A percentile compares a stretch with the other conserved stretches of the same genome.
Conservation (phyloP, 2,113 vertebrate genomes). For the Pungitius pungitius region DNA sequence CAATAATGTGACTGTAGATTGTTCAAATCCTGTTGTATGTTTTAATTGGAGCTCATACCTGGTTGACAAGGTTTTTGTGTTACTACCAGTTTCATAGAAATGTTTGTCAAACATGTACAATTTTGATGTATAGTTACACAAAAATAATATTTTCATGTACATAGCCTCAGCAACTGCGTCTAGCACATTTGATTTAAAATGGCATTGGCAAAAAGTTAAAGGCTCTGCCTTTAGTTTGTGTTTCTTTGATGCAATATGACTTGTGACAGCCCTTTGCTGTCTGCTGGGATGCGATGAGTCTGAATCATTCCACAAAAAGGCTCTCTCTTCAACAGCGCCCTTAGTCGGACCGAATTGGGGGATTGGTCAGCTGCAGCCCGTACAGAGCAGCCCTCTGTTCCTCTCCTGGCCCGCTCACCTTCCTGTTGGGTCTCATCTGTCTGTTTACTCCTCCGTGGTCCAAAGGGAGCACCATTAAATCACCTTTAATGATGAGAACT, state of each 20-base stretch:
- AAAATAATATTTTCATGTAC: slow-evolving; percentile 31
- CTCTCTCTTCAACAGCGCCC: slow-evolving; percentile 43
- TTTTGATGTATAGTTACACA: slow-evolving; percentile 3
- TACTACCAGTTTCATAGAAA: not conserved
- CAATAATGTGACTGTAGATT: not conserved
- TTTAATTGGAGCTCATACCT: not conserved
- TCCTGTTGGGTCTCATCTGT: slow-evolving; percentile 60
- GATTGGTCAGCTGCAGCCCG: slow-evolving; percentile 27
- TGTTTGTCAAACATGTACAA: not conserved
- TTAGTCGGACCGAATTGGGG: slow-evolving; percentile 30
- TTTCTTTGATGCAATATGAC: slow-evolving; percentile 65
- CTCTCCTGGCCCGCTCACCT: slow-evolving; percentile 60
- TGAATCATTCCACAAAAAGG: slow-evolving; percentile 66
- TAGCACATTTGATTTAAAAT: slow-evolving; percentile 56
- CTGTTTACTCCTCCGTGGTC: slow-evolving; percentile 55
- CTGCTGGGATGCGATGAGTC: slow-evolving; percentile 58
- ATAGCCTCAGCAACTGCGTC: slow-evolving; percentile 1
- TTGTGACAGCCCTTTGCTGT: slow-evolving; percentile 71
- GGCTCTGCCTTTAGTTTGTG: slow-evolving; percentile 52
- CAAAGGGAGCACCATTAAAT: slow-evolving; percentile 65
- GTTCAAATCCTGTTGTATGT: not conserved
- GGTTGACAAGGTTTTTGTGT: not conserved
- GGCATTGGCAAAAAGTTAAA: slow-evolving; percentile 57
- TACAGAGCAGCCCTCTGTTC: slow-evolving; percentile 33
- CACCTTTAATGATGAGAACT: slow-evolving; percentile 55